Conservation (phyloP, 2,113 vertebrate genomes). For the Rhinolophus ferrumequinum region DNA sequence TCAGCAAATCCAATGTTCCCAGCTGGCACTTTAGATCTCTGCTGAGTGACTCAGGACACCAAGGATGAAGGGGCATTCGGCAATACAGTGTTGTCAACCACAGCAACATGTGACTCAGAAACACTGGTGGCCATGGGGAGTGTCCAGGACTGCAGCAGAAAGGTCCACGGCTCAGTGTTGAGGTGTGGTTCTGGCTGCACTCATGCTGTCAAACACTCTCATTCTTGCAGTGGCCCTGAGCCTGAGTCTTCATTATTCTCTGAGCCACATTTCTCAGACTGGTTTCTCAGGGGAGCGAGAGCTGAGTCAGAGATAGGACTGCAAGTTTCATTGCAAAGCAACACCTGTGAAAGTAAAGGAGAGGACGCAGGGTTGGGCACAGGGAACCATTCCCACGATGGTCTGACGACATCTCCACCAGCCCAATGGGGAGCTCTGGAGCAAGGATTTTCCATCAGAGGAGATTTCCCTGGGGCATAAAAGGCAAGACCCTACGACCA, state of each 20-base stretch:
- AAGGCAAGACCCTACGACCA: not conserved
- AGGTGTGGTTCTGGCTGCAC: not conserved
- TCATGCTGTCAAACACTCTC: not conserved
- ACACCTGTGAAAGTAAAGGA: not conserved
- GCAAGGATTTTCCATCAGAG: not conserved
- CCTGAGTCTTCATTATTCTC: not conserved
- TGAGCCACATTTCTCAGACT: not conserved
- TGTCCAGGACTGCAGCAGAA: not conserved
- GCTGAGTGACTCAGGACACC: not conserved
- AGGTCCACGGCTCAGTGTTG: not conserved
- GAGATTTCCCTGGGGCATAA: not conserved
- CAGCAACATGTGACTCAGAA: not conserved
- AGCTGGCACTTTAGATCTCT: not conserved
- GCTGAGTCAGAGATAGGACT: not conserved
- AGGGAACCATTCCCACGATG: not conserved
- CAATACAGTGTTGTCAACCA: not conserved
- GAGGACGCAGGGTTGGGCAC: not conserved
- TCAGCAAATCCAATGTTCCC: not conserved
- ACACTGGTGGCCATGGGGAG: rapidly evolving
- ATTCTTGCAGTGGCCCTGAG: not conserved
- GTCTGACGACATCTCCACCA: not conserved
- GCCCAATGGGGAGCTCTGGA: not conserved
- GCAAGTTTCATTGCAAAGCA: not conserved
- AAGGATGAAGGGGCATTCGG: not conserved
- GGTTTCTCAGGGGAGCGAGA: not conserved